Evolutionary conservation across 2,888 invertebrate species (phyloP), one percentile per base, ranked within the genome.

Genomic region (Andrena haemorrhoa): DNA sequence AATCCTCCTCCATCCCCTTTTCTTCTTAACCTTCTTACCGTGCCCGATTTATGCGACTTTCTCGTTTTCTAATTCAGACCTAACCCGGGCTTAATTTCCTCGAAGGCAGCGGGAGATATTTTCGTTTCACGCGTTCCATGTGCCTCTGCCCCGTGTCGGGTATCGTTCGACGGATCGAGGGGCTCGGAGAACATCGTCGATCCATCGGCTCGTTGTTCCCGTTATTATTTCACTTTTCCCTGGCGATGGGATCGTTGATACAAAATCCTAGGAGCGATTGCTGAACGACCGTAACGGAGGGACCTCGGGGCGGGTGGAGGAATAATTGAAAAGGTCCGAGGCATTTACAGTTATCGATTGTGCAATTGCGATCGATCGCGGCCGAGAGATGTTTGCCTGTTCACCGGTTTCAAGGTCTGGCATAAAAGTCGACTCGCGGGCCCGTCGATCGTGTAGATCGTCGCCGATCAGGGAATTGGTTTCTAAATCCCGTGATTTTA

Each of bases 241-340:
- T 4, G 0, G n/a, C 3, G 47, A 79, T 71, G 60, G 51, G 16
- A 63, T 35, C 12, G 78, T 5, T 41, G 47, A 80, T 69, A 60
- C 10, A 16, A 60, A 80, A 71, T 79, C 41, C 51, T 49, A 12
- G 26, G 10, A 33, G 69, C 56, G 69, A 79, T 80, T 72, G 61
- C 66, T 68, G 68, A 73, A 73, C 63, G 68, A 58, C 35, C 31
- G 56, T 49, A 47, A 47, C 71, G 16, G 71, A 47, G 53, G 56
- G 10, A n/a, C 66, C 71, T 51, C 51, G 53, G 29, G 79, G 80
- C 41, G 41, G 65, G 58, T 53, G 72, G 49, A 29, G 63, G 80
- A 80, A 81, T 80, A 80, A 80, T 80, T 73, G 80, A 80, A 81
- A 81, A 80, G 80, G 66, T 63, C 80, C 82, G 66, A 61, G 81